A percentile compares a stretch with the other conserved stretches of the same genome.
phyloP scores from a whole-genome alignment of 2,888 invertebrate species.

The Fragum fragum region DNA sequence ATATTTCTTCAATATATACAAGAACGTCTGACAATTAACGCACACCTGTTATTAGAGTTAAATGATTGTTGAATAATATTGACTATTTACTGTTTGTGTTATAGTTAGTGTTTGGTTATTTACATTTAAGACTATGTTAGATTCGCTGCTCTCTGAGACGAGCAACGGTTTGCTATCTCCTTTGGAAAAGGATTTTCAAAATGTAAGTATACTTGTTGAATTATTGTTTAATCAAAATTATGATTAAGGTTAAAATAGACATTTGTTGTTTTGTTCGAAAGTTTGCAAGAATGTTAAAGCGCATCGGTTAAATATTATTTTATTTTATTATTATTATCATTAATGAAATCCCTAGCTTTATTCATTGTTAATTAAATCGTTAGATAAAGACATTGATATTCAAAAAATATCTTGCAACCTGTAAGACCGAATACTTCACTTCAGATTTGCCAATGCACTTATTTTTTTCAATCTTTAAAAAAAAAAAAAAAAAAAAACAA shows the following conservation, averaged over 20 bases:
- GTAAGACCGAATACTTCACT: no score
- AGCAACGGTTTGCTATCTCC: slow-evolving; percentile 26
- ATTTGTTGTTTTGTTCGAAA: no score
- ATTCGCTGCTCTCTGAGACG: slow-evolving; percentile 26
- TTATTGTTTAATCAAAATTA: neutral
- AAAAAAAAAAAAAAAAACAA: no score
- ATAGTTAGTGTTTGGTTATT: slow-evolving; percentile 7
- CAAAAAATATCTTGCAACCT: no score
- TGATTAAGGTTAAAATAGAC: neutral
- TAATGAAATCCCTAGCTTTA: no score
- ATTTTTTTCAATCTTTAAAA: no score
- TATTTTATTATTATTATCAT: no score
- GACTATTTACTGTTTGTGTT: slow-evolving; percentile 40
- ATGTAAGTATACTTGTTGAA: slow-evolving; percentile 64
- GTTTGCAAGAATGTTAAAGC: no score
- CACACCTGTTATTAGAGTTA: slow-evolving; percentile 53
- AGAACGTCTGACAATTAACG: slow-evolving; percentile 45
- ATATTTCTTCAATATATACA: slow-evolving; percentile 56
- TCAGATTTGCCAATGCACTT: no score
- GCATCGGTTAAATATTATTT: no score
- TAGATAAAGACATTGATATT: no score
- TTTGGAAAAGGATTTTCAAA: slow-evolving; percentile 61
- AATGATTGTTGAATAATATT: slow-evolving; percentile 21
- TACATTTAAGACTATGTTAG: slow-evolving; percentile 17
- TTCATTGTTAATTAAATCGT: no score